Conservation (phyloP, 2,113 vertebrate genomes). For the Rhineura floridana region DNA sequence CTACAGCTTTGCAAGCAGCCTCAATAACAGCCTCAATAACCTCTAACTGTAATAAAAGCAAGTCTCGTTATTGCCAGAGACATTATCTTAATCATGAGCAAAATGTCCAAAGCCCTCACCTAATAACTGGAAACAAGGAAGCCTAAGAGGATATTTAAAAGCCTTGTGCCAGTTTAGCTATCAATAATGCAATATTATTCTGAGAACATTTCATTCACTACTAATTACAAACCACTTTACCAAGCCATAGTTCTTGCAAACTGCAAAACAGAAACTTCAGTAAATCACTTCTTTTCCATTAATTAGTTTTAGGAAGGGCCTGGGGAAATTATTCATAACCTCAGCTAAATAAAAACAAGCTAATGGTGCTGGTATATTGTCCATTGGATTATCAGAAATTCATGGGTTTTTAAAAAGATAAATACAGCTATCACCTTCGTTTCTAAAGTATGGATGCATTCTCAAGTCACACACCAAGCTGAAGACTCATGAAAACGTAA, state of each 20-base stretch:
- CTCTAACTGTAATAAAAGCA: background rate
- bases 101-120: background rate
- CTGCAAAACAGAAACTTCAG: slow-evolving; percentile 29
- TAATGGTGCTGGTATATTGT: accelerated
- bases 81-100: background rate
- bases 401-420: background rate
- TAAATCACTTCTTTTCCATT: slow-evolving; percentile 15
- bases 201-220: slow-evolving; percentile 51
- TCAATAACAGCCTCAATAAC: background rate
- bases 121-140: slow-evolving; percentile 20
- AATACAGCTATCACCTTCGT: background rate
- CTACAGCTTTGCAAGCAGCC: accelerated
- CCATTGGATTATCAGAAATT: background rate
- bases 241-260: slow-evolving; percentile 28
- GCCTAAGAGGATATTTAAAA: slow-evolving; percentile 34
- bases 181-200: slow-evolving; percentile 38
- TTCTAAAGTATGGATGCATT: background rate
- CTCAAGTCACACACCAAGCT: background rate
- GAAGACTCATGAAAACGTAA: background rate
- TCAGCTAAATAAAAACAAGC: background rate
- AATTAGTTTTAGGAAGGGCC: background rate
- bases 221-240: slow-evolving; percentile 47
- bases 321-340: slow-evolving; percentile 5
- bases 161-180: slow-evolving; percentile 49
- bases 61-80: background rate